Conservation (phyloP, 1,140 invertebrate species). For the Drepana arcuata region DNA sequence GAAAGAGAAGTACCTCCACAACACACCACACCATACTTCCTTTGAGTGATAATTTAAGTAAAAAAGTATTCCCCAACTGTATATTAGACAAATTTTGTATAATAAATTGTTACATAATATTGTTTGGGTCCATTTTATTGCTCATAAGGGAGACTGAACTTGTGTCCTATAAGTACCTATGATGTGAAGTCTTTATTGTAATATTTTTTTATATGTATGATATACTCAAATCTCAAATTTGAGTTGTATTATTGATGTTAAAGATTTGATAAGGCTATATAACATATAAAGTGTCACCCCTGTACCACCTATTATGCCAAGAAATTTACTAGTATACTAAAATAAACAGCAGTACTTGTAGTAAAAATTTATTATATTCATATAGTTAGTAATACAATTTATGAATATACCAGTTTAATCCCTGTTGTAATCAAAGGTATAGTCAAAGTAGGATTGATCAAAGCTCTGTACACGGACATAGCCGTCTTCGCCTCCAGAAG, state of each 20-base stretch:
- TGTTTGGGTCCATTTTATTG: constrained; percentile 14
- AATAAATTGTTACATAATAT: constrained; percentile 45
- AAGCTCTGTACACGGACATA: constrained; percentile 97
- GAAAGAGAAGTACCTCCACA: constrained; percentile 93
- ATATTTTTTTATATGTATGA: too few species aligned
- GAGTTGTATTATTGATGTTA: too few species aligned
- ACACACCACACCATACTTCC: constrained; percentile 96
- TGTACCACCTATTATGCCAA: too few species aligned
- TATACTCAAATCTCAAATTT: too few species aligned
- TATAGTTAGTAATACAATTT: too few species aligned
- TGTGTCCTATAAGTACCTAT: too few species aligned
- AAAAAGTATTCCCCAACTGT: constrained; percentile 38
- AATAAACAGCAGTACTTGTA: constrained; percentile 10
- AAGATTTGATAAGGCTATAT: too few species aligned
- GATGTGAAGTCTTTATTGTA: too few species aligned
- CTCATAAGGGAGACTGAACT: too few species aligned
- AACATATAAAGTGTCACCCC: too few species aligned
- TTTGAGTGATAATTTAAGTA: constrained; percentile 72
- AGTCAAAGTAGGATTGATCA: constrained; percentile 97
- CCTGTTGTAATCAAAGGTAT: constrained; percentile 90
- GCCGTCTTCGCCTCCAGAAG: constrained; percentile 98
- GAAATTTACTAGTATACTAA: constrained; percentile 4
- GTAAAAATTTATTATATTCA: constrained; percentile 10
- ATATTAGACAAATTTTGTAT: constrained; percentile 47
- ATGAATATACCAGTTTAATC: constrained; percentile 47